Base-by-base conservation (phyloP, 2,113 vertebrate genomes). In the Plestiodon gilberti region DNA sequence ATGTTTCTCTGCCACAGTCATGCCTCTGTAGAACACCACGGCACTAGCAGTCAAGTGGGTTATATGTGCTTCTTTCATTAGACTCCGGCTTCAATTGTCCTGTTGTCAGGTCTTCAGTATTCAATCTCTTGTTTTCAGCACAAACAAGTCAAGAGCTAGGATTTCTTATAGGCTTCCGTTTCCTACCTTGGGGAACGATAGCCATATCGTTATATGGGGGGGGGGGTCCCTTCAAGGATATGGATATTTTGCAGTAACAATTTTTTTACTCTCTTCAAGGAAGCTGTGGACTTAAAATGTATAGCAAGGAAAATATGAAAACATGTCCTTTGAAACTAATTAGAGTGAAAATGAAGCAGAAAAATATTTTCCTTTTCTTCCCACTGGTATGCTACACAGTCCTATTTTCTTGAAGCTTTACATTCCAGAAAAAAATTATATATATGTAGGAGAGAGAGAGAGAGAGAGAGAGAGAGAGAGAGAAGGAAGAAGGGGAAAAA, bases 361-460 rank as follows among this genome's bases (percentile, higher is more conserved):
- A 93, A 90, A 89, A 78, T 28, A 25, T 82, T 89, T 23, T 59
- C 57, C 87, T 92, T 88, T 86, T 80, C 76, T 84, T 33, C 28
- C 65, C 69, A 73, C 25, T 86, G 67, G 3, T 78, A 93, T 90
- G 43, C 55, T 81, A 65, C 28, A 88, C 61, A 94, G 38, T 74
- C 77, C 67, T 9, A n/a, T 1, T 91, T 95, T 91, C 89, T 90
- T 94, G 80, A 93, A 93, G 88, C 91, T 87, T 76, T 78, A 89
- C 69, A 89, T 93, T 77, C 20, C 64, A 25, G 0, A 78, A 93
- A 93, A 82, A 94, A 94, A 96, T 78, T 92, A 97, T 97, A 97
- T 97, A 97, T 96, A 96, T 87, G 11, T 38, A 3, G 33, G 55
- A 22, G n/a, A 13, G 17, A 96, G 95, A 96, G 97, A 92, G 85